A percentile compares a stretch with the other conserved stretches of the same genome.
phyloP scores from a whole-genome alignment of 2,797 vertebrate species.

The Atherinosoma microstoma region DNA sequence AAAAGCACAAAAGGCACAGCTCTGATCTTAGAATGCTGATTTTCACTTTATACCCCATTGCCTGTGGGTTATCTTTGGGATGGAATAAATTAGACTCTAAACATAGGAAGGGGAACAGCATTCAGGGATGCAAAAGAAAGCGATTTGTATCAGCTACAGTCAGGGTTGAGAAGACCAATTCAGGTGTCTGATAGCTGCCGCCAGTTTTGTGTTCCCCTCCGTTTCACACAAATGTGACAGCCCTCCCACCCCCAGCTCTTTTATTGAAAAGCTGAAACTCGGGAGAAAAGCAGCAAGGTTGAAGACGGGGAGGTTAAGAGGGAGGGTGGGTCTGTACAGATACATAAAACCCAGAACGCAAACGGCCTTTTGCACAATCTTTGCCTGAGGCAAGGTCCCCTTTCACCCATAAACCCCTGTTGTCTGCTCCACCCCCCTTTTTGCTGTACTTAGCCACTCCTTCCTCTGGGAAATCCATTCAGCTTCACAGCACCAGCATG shows the following conservation, averaged over 20 bases:
- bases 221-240: constrained; percentile 57
- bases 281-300: constrained; percentile 51
- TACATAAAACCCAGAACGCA: constrained; percentile 56
- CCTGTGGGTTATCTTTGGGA: constrained; percentile 30
- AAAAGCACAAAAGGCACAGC: constrained; percentile 2
- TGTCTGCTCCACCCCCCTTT: constrained; percentile 14
- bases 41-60: constrained; percentile 13
- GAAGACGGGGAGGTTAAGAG: constrained; percentile 32
- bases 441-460: constrained; percentile 57
- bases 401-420: constrained; percentile 58
- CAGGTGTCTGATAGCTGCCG: constrained; percentile 64
- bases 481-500: constrained; percentile 44
- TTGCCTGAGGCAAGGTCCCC: constrained; percentile 47
- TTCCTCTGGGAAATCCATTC: constrained; percentile 54
- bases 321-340: constrained; percentile 33
- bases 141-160: constrained; percentile 50
- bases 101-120: constrained; percentile 20
- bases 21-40: constrained; percentile 15
- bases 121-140: constrained; percentile 30
- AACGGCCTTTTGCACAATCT: constrained; percentile 58
- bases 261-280: constrained; percentile 47
- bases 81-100: constrained; percentile 19
- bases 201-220: constrained; percentile 44
- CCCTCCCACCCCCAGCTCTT: constrained; percentile 26
- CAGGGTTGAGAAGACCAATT: constrained; percentile 46